Evolutionary conservation across 2,113 vertebrate species (phyloP).

Genomic region (Connochaetes taurinus): DNA sequence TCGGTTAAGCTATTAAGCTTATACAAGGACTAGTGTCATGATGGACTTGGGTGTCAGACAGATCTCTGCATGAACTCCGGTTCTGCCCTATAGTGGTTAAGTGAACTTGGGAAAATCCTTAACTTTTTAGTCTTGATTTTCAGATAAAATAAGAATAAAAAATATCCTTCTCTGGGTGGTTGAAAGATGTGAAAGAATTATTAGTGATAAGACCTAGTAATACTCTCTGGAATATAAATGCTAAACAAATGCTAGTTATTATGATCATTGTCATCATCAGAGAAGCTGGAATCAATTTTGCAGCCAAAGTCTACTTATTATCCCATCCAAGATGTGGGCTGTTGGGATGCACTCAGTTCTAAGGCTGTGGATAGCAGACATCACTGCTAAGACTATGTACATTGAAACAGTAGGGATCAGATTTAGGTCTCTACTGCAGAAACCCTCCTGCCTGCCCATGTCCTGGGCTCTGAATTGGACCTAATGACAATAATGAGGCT

Average conservation of each 20-base stretch:
- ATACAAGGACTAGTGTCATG: neutral
- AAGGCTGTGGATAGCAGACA: neutral
- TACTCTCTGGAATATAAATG: neutral
- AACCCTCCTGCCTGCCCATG: neutral
- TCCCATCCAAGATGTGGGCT: neutral
- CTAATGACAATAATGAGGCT: neutral
- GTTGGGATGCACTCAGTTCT: neutral
- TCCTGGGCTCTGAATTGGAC: too few relatives aligned
- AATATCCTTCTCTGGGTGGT: neutral
- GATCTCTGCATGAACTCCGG: neutral
- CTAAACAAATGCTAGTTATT: neutral
- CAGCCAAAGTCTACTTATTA: neutral
- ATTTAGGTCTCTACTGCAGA: neutral
- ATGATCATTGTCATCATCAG: neutral
- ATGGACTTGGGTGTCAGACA: neutral
- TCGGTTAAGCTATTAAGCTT: neutral
- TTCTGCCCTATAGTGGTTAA: neutral
- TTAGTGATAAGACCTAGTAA: neutral
- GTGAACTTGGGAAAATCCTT: neutral
- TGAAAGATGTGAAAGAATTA: neutral
- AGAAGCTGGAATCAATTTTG: neutral
- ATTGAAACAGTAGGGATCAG: fast-evolving
- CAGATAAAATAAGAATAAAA: neutral
- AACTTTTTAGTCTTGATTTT: neutral
- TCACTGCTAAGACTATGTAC: neutral